A percentile compares a stretch with the other conserved stretches of the same genome.
Conservation (phyloP, 2,888 invertebrate genomes). For the Cryptocephalus moraei region DNA sequence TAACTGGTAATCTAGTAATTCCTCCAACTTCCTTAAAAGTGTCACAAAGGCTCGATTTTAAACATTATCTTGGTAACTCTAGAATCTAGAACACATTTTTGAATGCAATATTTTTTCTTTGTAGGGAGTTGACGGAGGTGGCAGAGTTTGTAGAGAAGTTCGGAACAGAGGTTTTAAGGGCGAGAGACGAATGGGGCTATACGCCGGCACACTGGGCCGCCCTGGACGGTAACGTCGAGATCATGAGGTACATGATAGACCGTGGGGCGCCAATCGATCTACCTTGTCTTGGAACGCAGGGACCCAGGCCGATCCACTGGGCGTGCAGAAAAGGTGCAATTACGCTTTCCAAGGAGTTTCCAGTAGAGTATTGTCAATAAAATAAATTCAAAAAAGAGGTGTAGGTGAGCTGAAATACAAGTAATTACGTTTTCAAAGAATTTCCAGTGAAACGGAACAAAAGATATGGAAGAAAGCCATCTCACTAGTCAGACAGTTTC, state of each 20-base stretch:
- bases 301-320: slow-evolving; percentile 89
- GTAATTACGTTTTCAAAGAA: too few species aligned
- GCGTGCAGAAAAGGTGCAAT: slow-evolving; percentile 66
- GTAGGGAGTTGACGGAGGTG: slow-evolving; percentile 71
- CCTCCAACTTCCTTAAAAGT: too few species aligned
- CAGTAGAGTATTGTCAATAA: too few species aligned
- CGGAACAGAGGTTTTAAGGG: slow-evolving; percentile 65
- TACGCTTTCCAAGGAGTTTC: too few species aligned
- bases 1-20: too few species aligned
- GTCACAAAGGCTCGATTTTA: too few species aligned
- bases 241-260: slow-evolving; percentile 79
- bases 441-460: too few species aligned
- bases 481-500: too few species aligned
- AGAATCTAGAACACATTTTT: too few species aligned
- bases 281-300: slow-evolving; percentile 79
- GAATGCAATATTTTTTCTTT: slow-evolving; percentile 16
- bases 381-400: too few species aligned
- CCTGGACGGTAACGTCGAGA: slow-evolving; percentile 80
- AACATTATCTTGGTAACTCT: background rate
- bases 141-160: slow-evolving; percentile 75
- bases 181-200: slow-evolving; percentile 85
- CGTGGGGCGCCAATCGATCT: slow-evolving; percentile 75
- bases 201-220: slow-evolving; percentile 91
- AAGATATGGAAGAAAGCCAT: too few species aligned
- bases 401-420: too few species aligned